Percentiles rank a stretch among this genome's conserved stretches.
phyloP scores from a whole-genome alignment of 2,797 vertebrate species.

The Hafferia zeledoni region DNA sequence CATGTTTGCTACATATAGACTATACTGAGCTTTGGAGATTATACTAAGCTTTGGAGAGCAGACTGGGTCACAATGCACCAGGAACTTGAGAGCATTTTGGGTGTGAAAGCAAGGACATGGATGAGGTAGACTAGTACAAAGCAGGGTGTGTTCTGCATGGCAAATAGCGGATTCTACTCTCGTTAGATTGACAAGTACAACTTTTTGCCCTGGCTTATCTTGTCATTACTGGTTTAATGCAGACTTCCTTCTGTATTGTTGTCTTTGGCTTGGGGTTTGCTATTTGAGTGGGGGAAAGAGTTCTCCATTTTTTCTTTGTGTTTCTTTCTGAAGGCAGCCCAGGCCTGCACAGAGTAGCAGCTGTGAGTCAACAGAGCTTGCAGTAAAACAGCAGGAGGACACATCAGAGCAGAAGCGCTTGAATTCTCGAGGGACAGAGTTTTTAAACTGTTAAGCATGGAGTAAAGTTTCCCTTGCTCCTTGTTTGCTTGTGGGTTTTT shows the following conservation, averaged over 20 bases:
- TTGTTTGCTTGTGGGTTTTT: background rate
- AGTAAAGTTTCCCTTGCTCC: background rate
- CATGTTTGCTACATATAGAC: rapidly evolving
- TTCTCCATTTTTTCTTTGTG: background rate
- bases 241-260: background rate
- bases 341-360: background rate
- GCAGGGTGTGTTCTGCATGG: background rate
- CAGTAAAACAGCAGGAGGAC: background rate
- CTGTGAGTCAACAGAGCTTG: background rate
- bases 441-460: background rate
- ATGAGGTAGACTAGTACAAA: background rate
- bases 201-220: background rate
- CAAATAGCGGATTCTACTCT: background rate
- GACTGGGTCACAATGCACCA: background rate
- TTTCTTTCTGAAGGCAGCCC: background rate
- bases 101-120: background rate
- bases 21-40: background rate
- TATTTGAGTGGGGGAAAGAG: background rate
- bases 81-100: background rate
- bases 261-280: background rate
- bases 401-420: background rate
- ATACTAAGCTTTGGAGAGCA: background rate
- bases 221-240: background rate
- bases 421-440: background rate
- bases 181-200: background rate